Percentiles rank a stretch among this genome's conserved stretches.
Conservation (phyloP, 2,113 vertebrate species). For the Pyxicephalus adspersus region DNA sequence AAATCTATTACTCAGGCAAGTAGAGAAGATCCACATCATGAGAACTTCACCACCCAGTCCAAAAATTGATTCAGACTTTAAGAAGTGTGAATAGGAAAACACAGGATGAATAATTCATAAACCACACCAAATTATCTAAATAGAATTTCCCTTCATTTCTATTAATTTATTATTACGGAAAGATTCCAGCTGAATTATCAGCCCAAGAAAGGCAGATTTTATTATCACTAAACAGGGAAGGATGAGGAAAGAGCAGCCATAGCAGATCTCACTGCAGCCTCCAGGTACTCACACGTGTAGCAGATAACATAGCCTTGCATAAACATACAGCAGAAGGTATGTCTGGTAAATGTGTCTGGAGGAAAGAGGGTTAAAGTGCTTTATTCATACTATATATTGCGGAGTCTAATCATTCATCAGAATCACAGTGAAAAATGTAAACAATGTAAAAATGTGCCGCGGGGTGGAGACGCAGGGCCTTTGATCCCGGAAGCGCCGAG, state of each 20-base stretch:
- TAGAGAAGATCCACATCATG: not conserved
- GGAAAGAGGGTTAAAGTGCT: no score
- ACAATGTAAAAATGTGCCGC: no score
- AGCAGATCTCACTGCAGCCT: not conserved
- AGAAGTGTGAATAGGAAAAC: slow-evolving; percentile 44
- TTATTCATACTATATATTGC: no score
- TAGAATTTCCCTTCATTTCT: slow-evolving; percentile 34
- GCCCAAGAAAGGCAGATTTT: slow-evolving; percentile 31
- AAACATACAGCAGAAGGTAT: no score
- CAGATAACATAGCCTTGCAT: no score
- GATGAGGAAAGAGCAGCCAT: not conserved
- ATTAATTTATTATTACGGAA: slow-evolving; percentile 44
- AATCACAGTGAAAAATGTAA: no score
- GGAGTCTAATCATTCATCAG: no score
- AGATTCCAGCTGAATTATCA: slow-evolving; percentile 27
- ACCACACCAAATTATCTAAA: slow-evolving; percentile 46
- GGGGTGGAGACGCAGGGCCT: no score
- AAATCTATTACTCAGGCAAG: not conserved
- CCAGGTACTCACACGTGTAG: not conserved
- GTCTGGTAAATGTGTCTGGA: no score
- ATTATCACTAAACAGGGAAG: slow-evolving; percentile 1
- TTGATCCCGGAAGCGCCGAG: no score
- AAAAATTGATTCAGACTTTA: slow-evolving; percentile 31
- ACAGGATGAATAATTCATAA: slow-evolving; percentile 45
- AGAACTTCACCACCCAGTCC: not conserved